Conservation (phyloP, 2,797 vertebrate genomes). For the Otolemur crassicaudatus region DNA sequence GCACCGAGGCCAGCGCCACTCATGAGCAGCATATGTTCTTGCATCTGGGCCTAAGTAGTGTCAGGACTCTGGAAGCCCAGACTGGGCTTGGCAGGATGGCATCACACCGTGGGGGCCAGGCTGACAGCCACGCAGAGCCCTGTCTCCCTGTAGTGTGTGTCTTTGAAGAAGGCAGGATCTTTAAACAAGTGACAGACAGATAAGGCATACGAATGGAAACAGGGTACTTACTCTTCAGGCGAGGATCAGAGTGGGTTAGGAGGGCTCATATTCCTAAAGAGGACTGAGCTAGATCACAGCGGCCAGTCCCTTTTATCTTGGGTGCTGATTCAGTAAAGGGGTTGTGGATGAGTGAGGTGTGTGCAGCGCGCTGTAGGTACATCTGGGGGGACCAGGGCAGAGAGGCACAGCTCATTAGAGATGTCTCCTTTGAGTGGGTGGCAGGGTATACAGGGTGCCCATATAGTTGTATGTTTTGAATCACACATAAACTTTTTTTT, state of each 20-base stretch:
- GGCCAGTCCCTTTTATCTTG: not conserved
- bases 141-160: not conserved
- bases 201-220: not conserved
- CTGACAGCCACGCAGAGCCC: not conserved
- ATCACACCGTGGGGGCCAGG: not conserved
- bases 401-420: not conserved
- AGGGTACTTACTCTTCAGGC: not conserved
- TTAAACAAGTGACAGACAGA: not conserved
- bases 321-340: not conserved
- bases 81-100: slow-evolving; percentile 36
- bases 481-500: too few species aligned
- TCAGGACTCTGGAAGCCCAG: not conserved
- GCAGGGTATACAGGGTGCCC: too few species aligned
- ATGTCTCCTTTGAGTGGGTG: not conserved
- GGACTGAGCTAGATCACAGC: not conserved
- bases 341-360: not conserved
- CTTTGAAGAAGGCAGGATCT: slow-evolving; percentile 30
- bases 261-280: not conserved
- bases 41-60: slow-evolving; percentile 76
- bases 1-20: slow-evolving; percentile 90
- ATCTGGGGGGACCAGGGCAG: not conserved
- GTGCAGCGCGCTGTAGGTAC: not conserved
- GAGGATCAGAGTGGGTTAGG: not conserved
- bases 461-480: too few species aligned
- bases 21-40: slow-evolving; percentile 88